These are phyloP conservation scores for Drosophila ambigua DNA, from an alignment of 1,140 invertebrate genomes.

Conservation along the genomic window DNA sequence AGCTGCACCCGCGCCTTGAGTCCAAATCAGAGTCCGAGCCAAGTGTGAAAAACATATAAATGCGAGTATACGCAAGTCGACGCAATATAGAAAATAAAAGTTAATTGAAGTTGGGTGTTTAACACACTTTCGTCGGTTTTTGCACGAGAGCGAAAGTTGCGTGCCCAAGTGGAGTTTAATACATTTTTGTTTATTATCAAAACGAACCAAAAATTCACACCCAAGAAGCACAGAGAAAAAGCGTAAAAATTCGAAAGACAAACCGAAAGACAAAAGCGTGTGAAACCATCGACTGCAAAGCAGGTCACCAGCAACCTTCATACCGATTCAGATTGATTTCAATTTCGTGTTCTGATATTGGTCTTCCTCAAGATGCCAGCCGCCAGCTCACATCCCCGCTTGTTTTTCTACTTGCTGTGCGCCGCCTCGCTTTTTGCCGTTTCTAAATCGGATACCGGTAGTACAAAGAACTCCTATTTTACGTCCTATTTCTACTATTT, in stretches of 20 bases:
- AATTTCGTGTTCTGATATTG: constrained; percentile 17
- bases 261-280: constrained; percentile 24
- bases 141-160: constrained; percentile 72
- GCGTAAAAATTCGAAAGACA: constrained; percentile 12
- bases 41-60: constrained; percentile 55
- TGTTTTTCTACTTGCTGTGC: constrained; percentile 76
- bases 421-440: constrained; percentile 75
- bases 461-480: constrained; percentile 80
- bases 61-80: constrained; percentile 28
- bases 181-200: constrained; percentile 15
- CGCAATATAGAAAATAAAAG: constrained; percentile 58
- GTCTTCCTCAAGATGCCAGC: constrained; percentile 63
- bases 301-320: constrained; percentile 38
- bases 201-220: constrained; percentile 9
- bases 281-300: constrained; percentile 21
- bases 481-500: constrained; percentile 83
- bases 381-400: constrained; percentile 70
- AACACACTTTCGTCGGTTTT: constrained; percentile 51
- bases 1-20: constrained; percentile 66
- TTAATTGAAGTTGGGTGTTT: constrained; percentile 55
- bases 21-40: constrained; percentile 48
- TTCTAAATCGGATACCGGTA: constrained; percentile 75
- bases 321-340: not conserved
- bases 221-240: constrained; percentile 17
- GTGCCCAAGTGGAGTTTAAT: constrained; percentile 52